Conservation (phyloP, 2,113 vertebrate species). For the Vidua macroura region DNA sequence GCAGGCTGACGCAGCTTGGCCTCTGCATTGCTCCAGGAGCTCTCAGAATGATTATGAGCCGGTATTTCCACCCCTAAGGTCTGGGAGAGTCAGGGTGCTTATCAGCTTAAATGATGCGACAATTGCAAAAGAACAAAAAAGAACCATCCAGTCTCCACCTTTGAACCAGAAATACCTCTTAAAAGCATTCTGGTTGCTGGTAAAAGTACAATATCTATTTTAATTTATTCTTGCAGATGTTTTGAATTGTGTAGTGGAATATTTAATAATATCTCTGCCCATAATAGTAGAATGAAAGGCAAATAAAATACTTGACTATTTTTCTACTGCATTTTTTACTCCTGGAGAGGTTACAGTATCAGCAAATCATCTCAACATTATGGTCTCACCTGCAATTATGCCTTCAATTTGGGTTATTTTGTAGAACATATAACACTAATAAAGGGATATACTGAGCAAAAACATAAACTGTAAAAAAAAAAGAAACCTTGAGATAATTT, state of each 20-base stretch:
- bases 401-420: constrained; percentile 12
- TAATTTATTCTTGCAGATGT: neutral
- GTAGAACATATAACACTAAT: neutral
- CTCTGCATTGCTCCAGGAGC: constrained; percentile 19
- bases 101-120: neutral
- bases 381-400: neutral
- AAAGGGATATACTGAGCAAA: neutral
- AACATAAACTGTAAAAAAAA: neutral
- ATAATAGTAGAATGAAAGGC: neutral
- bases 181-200: neutral
- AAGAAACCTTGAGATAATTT: neutral
- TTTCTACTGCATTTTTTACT: neutral
- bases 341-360: neutral
- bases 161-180: neutral
- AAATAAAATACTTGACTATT: neutral
- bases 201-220: constrained; percentile 7
- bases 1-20: constrained; percentile 9
- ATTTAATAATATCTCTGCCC: neutral
- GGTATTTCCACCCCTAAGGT: neutral
- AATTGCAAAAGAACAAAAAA: constrained; percentile 19
- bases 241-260: neutral
- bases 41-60: constrained; percentile 14
- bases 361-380: neutral
- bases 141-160: neutral
- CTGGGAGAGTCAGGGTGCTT: neutral